phyloP scores from a whole-genome alignment of 2,797 vertebrate genomes.

The Acanthopagrus latus region DNA sequence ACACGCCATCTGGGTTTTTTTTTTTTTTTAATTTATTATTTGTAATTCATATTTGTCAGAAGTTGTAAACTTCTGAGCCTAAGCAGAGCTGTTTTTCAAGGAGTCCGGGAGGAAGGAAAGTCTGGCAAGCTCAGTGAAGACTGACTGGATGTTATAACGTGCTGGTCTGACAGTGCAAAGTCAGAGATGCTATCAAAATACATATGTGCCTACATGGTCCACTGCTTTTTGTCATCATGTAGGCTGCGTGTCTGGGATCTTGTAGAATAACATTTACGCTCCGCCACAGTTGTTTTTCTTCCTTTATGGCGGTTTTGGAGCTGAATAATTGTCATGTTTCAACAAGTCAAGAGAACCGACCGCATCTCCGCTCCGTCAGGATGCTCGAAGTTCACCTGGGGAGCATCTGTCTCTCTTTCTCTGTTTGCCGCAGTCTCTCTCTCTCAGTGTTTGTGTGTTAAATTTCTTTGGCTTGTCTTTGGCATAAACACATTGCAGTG shows the following conservation, averaged over 20 bases:
- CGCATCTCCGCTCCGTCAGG: conserved; percentile 53
- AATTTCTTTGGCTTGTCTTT: conserved; percentile 69
- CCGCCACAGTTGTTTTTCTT: conserved; percentile 36
- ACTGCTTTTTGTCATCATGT: neutral
- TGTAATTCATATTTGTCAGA: conserved; percentile 57
- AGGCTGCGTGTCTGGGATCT: conserved; percentile 9
- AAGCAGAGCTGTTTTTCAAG: conserved; percentile 45
- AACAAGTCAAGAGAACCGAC: conserved; percentile 58
- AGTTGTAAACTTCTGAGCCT: conserved; percentile 51
- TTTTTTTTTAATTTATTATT: too few relatives aligned
- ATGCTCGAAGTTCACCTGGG: conserved; percentile 65
- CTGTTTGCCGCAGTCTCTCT: neutral
- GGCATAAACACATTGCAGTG: conserved; percentile 69
- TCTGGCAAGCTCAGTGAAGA: conserved; percentile 27
- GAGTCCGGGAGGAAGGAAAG: conserved; percentile 2
- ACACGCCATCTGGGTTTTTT: conserved; percentile 47
- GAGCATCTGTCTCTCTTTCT: conserved; percentile 45
- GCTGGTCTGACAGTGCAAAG: neutral
- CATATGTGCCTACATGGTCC: neutral
- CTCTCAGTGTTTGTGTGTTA: conserved; percentile 53
- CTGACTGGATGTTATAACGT: conserved; percentile 17
- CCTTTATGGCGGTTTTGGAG: conserved; percentile 34
- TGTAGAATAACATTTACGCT: conserved; percentile 46
- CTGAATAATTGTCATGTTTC: conserved; percentile 62
- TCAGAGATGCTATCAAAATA: neutral